phyloP scores from a whole-genome alignment of 92 coral and sea anemone species.

The Phenganax stokvisi region DNA sequence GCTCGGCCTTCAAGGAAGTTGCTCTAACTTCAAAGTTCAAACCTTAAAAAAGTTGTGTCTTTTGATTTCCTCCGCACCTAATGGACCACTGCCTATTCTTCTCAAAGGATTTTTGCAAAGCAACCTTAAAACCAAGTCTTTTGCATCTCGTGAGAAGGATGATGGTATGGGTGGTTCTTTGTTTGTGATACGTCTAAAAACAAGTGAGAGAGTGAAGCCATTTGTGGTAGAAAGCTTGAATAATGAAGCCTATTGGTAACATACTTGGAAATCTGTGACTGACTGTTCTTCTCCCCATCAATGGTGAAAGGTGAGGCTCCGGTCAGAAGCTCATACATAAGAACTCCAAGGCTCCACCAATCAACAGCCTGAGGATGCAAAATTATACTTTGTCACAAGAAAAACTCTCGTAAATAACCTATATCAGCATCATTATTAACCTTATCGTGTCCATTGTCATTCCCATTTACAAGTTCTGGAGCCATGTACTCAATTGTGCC shows the following conservation, averaged over 20 bases:
- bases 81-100: constrained; percentile 74
- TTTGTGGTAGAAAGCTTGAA: not conserved
- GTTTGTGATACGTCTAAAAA: constrained; percentile 64
- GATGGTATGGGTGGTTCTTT: constrained; percentile 93
- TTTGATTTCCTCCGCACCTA: constrained; percentile 81
- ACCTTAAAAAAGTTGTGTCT: constrained; percentile 86
- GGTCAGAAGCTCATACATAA: constrained; percentile 88
- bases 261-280: constrained; percentile 95
- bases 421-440: constrained; percentile 36
- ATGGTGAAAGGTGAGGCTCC: constrained; percentile 99
- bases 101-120: constrained; percentile 73
- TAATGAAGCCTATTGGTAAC: constrained; percentile 7
- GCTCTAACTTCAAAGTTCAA: constrained; percentile 37
- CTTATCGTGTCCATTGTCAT: constrained; percentile 95
- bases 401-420: not conserved
- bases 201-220: not conserved
- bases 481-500: constrained; percentile 99
- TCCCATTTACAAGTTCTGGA: constrained; percentile 96
- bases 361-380: constrained; percentile 71
- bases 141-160: constrained; percentile 60
- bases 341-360: constrained; percentile 99
- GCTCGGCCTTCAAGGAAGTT: too few relatives aligned
- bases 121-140: constrained; percentile 68
- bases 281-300: constrained; percentile 96
- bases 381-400: not conserved